Conservation (phyloP, 1,140 invertebrate genomes). For the Drosophila neocordata region DNA sequence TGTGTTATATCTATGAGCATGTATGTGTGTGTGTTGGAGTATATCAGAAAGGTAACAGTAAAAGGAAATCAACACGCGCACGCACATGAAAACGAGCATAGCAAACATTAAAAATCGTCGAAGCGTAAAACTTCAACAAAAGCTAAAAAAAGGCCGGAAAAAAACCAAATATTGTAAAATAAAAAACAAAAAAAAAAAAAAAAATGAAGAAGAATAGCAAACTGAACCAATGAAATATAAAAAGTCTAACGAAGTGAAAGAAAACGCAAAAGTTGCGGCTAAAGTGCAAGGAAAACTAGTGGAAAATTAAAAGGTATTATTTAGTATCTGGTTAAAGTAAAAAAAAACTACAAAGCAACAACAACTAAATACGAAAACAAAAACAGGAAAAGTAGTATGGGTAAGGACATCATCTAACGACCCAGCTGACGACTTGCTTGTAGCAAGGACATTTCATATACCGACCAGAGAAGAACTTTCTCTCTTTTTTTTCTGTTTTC, state of each 20-base stretch:
- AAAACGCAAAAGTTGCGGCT: neutral
- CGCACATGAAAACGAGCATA: slow-evolving; percentile 63
- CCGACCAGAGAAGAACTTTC: slow-evolving; percentile 22
- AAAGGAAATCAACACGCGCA: slow-evolving; percentile 70
- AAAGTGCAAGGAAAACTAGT: slow-evolving; percentile 31
- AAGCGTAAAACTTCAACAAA: slow-evolving; percentile 63
- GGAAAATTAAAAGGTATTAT: slow-evolving; percentile 55
- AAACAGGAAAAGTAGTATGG: neutral
- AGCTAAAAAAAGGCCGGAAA: slow-evolving; percentile 22
- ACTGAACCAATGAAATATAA: slow-evolving; percentile 27
- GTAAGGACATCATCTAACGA: slow-evolving; percentile 26
- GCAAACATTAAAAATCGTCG: slow-evolving; percentile 70
- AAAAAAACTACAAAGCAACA: slow-evolving; percentile 9
- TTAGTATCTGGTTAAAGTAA: slow-evolving; percentile 23
- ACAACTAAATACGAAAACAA: no score
- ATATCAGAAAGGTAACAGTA: slow-evolving; percentile 59
- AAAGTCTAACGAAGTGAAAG: slow-evolving; percentile 41
- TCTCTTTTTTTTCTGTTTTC: slow-evolving; percentile 22
- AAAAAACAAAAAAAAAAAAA: slow-evolving; percentile 12
- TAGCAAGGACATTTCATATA: slow-evolving; percentile 7
- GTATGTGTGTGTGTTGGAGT: slow-evolving; percentile 38
- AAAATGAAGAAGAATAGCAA: slow-evolving; percentile 32
- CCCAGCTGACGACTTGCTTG: slow-evolving; percentile 53
- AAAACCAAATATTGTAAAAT: slow-evolving; percentile 17
- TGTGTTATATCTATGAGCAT: neutral